Evolutionary conservation across 2,797 vertebrate species (phyloP), one percentile per base, ranked within the genome.

Genomic region (Phoxinus dragarum): DNA sequence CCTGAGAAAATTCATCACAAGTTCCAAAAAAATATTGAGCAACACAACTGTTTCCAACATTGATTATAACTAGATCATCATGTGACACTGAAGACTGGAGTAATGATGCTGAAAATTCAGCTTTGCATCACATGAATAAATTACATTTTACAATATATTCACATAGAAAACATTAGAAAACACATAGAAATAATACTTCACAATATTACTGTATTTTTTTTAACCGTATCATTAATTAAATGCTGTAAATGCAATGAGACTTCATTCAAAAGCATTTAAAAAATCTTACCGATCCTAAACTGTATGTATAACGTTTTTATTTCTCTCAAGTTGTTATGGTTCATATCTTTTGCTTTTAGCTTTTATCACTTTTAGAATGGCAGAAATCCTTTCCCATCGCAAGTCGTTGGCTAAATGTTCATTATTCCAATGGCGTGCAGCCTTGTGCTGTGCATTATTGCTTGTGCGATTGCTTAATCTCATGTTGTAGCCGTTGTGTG

Each of bases 391-490:
- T n/a, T 54, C 49, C 52, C n/a, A 23, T 76, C 74, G 21, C 34
- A 36, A 76, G 38, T 31, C 38, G 49, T 12, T 76, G 73, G 11
- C 47, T 52, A 61, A 34, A 72, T 21, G 17, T 59, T 9, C 1
- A 31, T 1, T 38, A 12, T 56, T 38, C 19, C 34, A 38, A 2
- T 38, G n/a, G 71, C 44, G 52, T 52, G 27, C 17, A 6, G 16
- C 17, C 11, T 16, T 38, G 49, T 23, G 19, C 49, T 61, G 54
- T 77, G 75, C 38, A 61, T n/a, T 42, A 14, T 59, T 59, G 14
- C 52, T 38, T 56, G 34, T 40, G 34, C 40, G 52, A 76, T 56
- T 40, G 10, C 81, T 82, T 34, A 73, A 80, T 66, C n/a, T 80
- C 42, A 66, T 36, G 61, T 66, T 64, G 27, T 34, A 23, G 59